A percentile compares a stretch with the other conserved stretches of the same genome.
Conservation (phyloP, 1,140 invertebrate species). For the Danaus plexippus region DNA sequence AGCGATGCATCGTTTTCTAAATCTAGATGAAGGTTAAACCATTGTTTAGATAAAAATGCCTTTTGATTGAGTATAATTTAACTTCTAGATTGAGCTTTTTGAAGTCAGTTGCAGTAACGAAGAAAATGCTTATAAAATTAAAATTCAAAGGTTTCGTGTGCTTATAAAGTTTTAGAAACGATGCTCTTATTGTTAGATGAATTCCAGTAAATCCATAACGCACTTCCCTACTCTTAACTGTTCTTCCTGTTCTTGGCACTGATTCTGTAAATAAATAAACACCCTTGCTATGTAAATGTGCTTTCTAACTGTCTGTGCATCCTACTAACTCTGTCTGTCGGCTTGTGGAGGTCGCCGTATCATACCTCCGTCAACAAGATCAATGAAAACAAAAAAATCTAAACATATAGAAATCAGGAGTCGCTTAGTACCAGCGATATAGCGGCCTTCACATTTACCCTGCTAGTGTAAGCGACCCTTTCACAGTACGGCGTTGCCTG, state of each 20-base stretch:
- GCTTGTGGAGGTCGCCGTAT: conserved; percentile 39
- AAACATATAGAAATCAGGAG: background rate
- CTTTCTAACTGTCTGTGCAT: conserved; percentile 41
- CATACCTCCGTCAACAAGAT: conserved; percentile 3
- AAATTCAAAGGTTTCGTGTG: too few relatives aligned
- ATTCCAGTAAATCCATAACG: too few relatives aligned
- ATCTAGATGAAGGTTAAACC: too few relatives aligned
- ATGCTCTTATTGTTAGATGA: too few relatives aligned
- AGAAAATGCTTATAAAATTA: too few relatives aligned
- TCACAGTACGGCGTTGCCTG: conserved; percentile 69
- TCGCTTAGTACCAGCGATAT: conserved; percentile 10
- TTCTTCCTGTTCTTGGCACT: background rate
- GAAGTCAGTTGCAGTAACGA: too few relatives aligned
- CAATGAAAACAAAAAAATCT: background rate
- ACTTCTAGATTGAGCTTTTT: too few relatives aligned
- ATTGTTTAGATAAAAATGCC: too few relatives aligned
- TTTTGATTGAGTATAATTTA: too few relatives aligned
- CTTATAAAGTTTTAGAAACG: too few relatives aligned
- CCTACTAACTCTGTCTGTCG: conserved; percentile 48
- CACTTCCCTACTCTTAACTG: background rate
- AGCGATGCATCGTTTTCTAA: too few relatives aligned
- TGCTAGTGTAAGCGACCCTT: conserved; percentile 66
- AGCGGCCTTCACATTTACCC: conserved; percentile 50
- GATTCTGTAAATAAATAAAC: background rate
- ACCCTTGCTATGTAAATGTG: conserved; percentile 26